Evolutionary conservation across 2,797 vertebrate species (phyloP).

Genomic region (Merluccius polli): DNA sequence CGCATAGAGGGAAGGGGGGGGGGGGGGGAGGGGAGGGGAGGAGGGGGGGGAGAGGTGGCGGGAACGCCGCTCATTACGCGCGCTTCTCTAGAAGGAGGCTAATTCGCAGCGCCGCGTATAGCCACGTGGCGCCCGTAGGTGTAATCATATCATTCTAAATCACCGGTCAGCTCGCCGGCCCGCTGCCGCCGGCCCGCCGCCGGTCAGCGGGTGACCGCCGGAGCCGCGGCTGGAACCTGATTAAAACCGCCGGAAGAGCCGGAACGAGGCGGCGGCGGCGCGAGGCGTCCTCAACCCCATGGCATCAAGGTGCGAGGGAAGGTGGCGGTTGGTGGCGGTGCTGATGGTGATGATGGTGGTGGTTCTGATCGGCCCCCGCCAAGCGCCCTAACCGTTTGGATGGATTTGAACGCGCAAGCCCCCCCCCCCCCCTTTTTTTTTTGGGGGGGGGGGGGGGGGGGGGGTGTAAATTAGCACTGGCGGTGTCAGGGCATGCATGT

Average conservation of each 20-base stretch:
- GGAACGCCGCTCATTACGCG: conserved; percentile 78
- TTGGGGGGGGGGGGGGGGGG: conserved; percentile 53
- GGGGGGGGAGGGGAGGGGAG: conserved; percentile 69
- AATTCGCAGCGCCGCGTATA: conserved; percentile 62
- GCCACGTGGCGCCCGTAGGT: conserved; percentile 69
- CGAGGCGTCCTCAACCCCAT: conserved; percentile 16
- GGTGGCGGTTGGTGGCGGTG: conserved; percentile 34
- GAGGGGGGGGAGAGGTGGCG: conserved; percentile 68
- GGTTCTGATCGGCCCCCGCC: background rate
- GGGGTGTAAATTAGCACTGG: conserved; percentile 12
- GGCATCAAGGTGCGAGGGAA: conserved; percentile 61
- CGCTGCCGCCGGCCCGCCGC: conserved; percentile 14
- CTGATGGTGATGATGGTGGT: background rate
- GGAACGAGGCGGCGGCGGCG: no score
- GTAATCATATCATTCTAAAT: conserved; percentile 77
- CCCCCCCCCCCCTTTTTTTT: background rate
- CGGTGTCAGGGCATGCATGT: conserved; percentile 60
- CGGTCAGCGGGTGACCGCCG: conserved; percentile 49
- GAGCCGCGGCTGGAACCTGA: conserved; percentile 64
- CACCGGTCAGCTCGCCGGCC: conserved; percentile 64
- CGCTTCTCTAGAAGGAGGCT: conserved; percentile 54
- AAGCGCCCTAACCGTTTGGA: conserved; percentile 7
- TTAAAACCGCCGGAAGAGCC: conserved; percentile 53
- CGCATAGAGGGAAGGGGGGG: conserved; percentile 59
- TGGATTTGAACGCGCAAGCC: conserved; percentile 34